These are phyloP conservation scores for Metalampra italica DNA, from an alignment of 2,888 invertebrate genomes.

Conservation along the genomic window DNA sequence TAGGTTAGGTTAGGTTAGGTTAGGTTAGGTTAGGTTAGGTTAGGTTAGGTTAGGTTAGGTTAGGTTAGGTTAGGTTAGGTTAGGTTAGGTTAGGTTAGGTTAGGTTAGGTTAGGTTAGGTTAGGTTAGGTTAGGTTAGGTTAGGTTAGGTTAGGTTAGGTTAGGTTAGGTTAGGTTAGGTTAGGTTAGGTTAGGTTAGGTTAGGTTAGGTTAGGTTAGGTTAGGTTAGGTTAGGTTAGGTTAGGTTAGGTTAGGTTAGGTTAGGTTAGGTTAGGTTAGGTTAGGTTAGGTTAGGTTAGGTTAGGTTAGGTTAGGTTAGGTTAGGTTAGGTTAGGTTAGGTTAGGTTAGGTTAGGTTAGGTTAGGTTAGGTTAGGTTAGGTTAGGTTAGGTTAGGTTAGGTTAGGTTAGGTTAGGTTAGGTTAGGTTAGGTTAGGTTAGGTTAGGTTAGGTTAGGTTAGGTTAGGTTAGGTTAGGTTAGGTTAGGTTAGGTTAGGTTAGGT, in stretches of 20 bases:
- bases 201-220: constrained; percentile 16
- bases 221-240: constrained; percentile 16
- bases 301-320: constrained; percentile 16
- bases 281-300: constrained; percentile 13
- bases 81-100: constrained; percentile 1
- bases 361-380: constrained; percentile 13
- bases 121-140: constrained; percentile 1
- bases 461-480: constrained; percentile 11
- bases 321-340: constrained; percentile 13
- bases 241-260: constrained; percentile 15
- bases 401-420: constrained; percentile 6
- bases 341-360: constrained; percentile 12
- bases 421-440: constrained; percentile 1
- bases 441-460: constrained; percentile 12
- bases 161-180: constrained; percentile 14
- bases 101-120: constrained; percentile 1
- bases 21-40: constrained; percentile 1
- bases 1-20: constrained; percentile 1
- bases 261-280: constrained; percentile 13
- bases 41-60: constrained; percentile 1
- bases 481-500: constrained; percentile 12
- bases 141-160: constrained; percentile 12
- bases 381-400: constrained; percentile 12
- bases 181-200: constrained; percentile 14
- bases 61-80: constrained; percentile 1